Evolutionary conservation across 2,113 vertebrate species (phyloP).

Genomic region (Mus pahari): DNA sequence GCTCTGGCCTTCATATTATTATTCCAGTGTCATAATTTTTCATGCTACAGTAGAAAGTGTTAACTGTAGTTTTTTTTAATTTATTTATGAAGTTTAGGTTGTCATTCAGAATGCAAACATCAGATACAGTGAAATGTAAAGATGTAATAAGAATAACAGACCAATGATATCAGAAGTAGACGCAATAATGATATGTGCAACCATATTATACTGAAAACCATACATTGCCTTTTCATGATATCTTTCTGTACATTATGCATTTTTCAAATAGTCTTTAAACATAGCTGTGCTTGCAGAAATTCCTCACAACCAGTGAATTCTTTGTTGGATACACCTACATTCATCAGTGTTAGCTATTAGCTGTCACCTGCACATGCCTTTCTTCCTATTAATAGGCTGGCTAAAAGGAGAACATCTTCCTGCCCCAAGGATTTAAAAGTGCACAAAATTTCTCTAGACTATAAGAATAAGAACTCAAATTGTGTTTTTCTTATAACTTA

Average conservation of each 20-base stretch:
- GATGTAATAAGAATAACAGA: constrained; percentile 58
- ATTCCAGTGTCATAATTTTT: constrained; percentile 24
- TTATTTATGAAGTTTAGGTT: constrained; percentile 48
- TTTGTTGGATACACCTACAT: constrained; percentile 62
- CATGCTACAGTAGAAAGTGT: neutral
- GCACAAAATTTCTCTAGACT: neutral
- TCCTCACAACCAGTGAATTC: constrained; percentile 11
- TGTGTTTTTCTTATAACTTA: neutral
- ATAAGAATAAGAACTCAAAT: constrained; percentile 15
- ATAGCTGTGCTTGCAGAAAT: constrained; percentile 50
- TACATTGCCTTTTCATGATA: constrained; percentile 20
- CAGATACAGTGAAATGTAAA: constrained; percentile 45
- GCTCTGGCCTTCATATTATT: constrained; percentile 45
- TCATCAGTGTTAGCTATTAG: constrained; percentile 51
- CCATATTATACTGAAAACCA: neutral
- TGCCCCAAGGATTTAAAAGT: constrained; percentile 46
- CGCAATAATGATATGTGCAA: neutral
- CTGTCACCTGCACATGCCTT: constrained; percentile 53
- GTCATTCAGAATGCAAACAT: constrained; percentile 56
- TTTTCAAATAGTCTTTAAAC: constrained; percentile 45
- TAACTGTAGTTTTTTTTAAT: constrained; percentile 46
- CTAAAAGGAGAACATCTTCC: constrained; percentile 49
- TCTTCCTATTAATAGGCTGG: constrained; percentile 51
- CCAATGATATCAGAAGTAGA: constrained; percentile 30
- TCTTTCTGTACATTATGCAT: constrained; percentile 46